These are phyloP conservation scores for Callimorpha dominula DNA, from an alignment of 2,888 invertebrate genomes.

Conservation along the genomic window DNA sequence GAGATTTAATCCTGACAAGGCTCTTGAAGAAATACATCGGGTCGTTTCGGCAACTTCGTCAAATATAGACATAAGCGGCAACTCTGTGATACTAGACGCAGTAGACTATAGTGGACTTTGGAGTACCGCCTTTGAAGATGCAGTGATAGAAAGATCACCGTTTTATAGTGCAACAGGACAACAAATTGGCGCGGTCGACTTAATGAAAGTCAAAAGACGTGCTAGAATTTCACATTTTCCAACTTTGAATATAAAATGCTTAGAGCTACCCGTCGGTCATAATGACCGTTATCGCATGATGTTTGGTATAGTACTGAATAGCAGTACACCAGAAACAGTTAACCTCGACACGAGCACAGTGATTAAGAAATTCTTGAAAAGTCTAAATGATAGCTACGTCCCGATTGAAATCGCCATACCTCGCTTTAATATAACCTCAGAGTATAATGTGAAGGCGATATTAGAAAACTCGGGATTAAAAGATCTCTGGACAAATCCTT, in stretches of 20 bases:
- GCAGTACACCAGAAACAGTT: background rate
- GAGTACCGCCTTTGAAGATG: constrained; percentile 19
- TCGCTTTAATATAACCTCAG: constrained; percentile 1
- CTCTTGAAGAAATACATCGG: background rate
- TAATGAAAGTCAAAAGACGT: constrained; percentile 17
- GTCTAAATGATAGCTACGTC: background rate
- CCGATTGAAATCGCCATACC: constrained; percentile 21
- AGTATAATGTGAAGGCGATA: constrained; percentile 4
- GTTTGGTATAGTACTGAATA: constrained; percentile 7
- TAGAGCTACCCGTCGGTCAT: constrained; percentile 12
- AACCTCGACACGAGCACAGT: background rate
- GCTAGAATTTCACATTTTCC: constrained; percentile 8
- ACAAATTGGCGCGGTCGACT: constrained; percentile 13
- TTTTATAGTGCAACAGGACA: constrained; percentile 11
- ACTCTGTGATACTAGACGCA: constrained; percentile 17
- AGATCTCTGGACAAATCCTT: constrained; percentile 5
- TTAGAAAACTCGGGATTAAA: constrained; percentile 12
- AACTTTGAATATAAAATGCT: constrained; percentile 4
- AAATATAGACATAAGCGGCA: constrained; percentile 9
- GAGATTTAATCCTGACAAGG: background rate
- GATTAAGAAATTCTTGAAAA: constrained; percentile 2
- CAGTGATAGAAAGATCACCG: constrained; percentile 12
- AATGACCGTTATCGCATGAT: constrained; percentile 13
- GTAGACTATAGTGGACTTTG: constrained; percentile 16
- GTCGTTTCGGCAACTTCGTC: background rate